Base-by-base conservation (phyloP, 2,888 invertebrate genomes). In the Dicycla oo region DNA sequence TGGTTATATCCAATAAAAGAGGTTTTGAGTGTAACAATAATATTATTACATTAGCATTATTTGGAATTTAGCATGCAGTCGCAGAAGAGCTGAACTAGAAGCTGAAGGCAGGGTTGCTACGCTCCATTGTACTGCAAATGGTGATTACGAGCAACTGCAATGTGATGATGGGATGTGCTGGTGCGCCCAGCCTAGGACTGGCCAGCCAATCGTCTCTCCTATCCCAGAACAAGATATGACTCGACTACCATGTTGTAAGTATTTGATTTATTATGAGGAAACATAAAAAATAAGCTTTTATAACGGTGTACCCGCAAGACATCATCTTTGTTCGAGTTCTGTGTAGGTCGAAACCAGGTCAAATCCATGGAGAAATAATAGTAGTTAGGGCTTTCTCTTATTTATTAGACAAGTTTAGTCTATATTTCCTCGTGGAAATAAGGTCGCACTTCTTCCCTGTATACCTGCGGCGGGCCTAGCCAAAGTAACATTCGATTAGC, bases 131-230 rank as follows among this genome's bases (percentile, higher is more conserved):
- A 96, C 97, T 62, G 85, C 93, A 53, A 93, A 95, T 84, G 98
- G 98, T 30, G 97, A 97, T 92, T 98, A 96, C 89, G 97, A 97
- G 87, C 92, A 94, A 34, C 89, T 98, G 43, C 98, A 98, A 88
- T 98, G 97, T 87, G 97, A 97, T 89, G 94, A 96, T 69, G 97
- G 97, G 3, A 88, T 97, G 79, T 98, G 98, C 88, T 97, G 97
- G 97, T 98, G 97, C 90, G 97, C 96, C 2, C 96, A 97, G 49
- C 93, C 96, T 0, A 93, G 88, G 87, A 97, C 97, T 65, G 97
- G 97, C 26, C 95, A 96, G 82, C 95, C 97, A 3, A 92, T 91
- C 2, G 94, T 96, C 18, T 90, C 94, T 56, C 96, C 97, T 0
- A 96, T 97, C 10, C 97, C 96, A 0, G 96, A 97, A 85, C 91